These are phyloP conservation scores for Harpalus rufipes DNA, from an alignment of 2,888 invertebrate genomes.

Conservation along the genomic window DNA sequence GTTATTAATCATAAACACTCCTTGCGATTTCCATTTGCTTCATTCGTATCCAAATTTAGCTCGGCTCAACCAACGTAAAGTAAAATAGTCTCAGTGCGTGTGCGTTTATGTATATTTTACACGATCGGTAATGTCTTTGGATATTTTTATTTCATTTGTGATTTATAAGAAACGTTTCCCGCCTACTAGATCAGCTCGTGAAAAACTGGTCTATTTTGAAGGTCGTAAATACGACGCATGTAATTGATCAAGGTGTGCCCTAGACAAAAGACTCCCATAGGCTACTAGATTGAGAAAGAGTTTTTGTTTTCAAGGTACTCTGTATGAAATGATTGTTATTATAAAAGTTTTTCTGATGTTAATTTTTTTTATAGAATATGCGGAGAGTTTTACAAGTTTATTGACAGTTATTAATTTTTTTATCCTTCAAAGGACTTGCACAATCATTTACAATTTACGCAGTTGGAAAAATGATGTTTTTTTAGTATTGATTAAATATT, in stretches of 20 bases:
- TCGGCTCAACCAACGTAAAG: not conserved
- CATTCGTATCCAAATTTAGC: constrained; percentile 30
- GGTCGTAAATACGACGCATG: constrained; percentile 34
- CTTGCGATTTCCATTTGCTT: not conserved
- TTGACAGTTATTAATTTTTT: too few species aligned
- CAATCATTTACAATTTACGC: too few species aligned
- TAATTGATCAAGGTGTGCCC: constrained; percentile 56
- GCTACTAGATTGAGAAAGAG: constrained; percentile 16
- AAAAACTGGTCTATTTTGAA: constrained; percentile 53
- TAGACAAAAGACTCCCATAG: constrained; percentile 45
- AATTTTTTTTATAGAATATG: too few species aligned
- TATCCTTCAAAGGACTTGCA: too few species aligned
- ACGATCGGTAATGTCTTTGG: constrained; percentile 7
- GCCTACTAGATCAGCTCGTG: constrained; percentile 44
- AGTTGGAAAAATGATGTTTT: too few species aligned
- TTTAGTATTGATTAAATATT: too few species aligned
- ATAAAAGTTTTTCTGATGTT: too few species aligned
- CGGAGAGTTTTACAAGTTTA: too few species aligned
- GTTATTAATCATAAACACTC: constrained; percentile 20
- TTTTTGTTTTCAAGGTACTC: constrained; percentile 7
- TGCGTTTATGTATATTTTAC: constrained; percentile 23
- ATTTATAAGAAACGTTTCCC: constrained; percentile 22
- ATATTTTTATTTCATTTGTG: constrained; percentile 28
- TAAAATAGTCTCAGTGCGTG: constrained; percentile 1
- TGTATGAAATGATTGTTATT: not conserved